These are phyloP conservation scores for Danio jaintianensis DNA, from an alignment of 2,797 vertebrate species.

Conservation along the genomic window DNA sequence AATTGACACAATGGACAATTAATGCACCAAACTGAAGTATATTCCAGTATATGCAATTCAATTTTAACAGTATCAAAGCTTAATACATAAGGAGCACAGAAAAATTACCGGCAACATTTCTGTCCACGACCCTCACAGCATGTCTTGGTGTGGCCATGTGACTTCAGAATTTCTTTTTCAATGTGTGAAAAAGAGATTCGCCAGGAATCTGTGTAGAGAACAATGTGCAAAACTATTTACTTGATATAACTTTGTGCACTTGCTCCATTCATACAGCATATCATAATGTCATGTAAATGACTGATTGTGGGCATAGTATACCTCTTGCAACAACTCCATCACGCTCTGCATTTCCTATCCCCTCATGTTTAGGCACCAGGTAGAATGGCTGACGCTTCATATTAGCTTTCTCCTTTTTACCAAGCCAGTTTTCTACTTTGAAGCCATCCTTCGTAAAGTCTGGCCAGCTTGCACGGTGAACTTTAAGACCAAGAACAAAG, in stretches of 20 bases:
- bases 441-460: slow-evolving; percentile 72
- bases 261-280: neutral
- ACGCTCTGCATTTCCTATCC: slow-evolving; percentile 64
- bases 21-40: neutral
- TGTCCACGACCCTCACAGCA: slow-evolving; percentile 73
- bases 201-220: slow-evolving; percentile 71
- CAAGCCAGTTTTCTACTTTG: slow-evolving; percentile 81
- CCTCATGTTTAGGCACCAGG: slow-evolving; percentile 86
- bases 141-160: slow-evolving; percentile 82
- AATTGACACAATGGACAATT: neutral
- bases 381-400: slow-evolving; percentile 68
- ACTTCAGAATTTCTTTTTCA: slow-evolving; percentile 79
- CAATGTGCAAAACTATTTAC: neutral
- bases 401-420: slow-evolving; percentile 70
- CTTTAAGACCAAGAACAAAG: slow-evolving; percentile 82
- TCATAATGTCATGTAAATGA: neutral
- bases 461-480: slow-evolving; percentile 76
- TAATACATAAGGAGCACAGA: neutral
- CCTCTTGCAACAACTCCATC: slow-evolving; percentile 68
- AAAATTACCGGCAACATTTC: slow-evolving; percentile 82
- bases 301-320: slow-evolving; percentile 40
- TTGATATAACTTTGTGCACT: neutral
- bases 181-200: slow-evolving; percentile 83
- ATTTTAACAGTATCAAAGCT: neutral
- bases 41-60: neutral